Evolutionary conservation across 1,140 invertebrate genomes (phyloP).

Genomic region (Meloidogyne chitwoodi): DNA sequence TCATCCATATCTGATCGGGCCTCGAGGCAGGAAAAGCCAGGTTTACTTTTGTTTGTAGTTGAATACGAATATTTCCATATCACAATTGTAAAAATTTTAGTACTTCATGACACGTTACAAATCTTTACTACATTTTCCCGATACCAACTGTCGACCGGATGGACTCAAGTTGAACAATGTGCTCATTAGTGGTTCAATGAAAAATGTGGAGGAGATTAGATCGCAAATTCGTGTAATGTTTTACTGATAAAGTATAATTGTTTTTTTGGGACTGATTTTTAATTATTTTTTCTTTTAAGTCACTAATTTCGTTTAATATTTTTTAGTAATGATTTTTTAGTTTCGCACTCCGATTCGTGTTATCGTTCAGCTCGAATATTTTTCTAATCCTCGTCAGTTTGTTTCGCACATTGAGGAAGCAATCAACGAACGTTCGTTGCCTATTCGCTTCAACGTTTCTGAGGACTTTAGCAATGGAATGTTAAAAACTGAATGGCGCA

Average conservation of each 20-base stretch:
- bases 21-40: slow-evolving; percentile 26
- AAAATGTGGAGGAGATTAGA: slow-evolving; percentile 30
- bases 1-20: slow-evolving; percentile 34
- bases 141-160: slow-evolving; percentile 19
- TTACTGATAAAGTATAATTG: too few relatives aligned
- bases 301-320: not conserved
- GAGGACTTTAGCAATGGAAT: slow-evolving; percentile 20
- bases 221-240: slow-evolving; percentile 20
- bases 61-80: not conserved
- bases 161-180: slow-evolving; percentile 32
- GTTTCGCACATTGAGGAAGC: slow-evolving; percentile 18
- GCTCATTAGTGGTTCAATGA: slow-evolving; percentile 25
- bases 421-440: slow-evolving; percentile 18
- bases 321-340: slow-evolving; percentile 2
- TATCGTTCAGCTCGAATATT: slow-evolving; percentile 3
- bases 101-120: slow-evolving; percentile 32
- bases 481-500: slow-evolving; percentile 31
- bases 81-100: not conserved
- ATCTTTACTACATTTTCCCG: slow-evolving; percentile 30
- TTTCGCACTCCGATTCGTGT: slow-evolving; percentile 23
- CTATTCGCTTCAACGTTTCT: slow-evolving; percentile 24
- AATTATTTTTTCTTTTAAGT: too few relatives aligned
- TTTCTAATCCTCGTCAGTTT: not conserved
- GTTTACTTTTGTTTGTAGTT: not conserved
- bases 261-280: too few relatives aligned